These are phyloP conservation scores for Mercenaria mercenaria DNA, from an alignment of 1,140 invertebrate genomes.

Conservation along the genomic window DNA sequence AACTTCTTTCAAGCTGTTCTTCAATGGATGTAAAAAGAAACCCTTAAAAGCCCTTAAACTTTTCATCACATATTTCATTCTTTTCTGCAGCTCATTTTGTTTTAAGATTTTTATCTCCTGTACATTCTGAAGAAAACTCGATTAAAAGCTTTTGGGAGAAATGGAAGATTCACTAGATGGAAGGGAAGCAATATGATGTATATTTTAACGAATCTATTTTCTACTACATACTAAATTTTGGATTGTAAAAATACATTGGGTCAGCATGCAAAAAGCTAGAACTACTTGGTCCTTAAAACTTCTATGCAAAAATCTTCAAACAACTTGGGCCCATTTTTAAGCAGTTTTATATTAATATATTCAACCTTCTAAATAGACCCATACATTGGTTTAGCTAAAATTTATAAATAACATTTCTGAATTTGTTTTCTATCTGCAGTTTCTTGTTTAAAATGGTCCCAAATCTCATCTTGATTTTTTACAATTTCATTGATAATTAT, in stretches of 20 bases:
- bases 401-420: background rate
- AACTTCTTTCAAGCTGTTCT: no score
- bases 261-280: conserved; percentile 2
- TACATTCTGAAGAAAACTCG: no score
- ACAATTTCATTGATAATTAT: conserved; percentile 9
- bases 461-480: background rate
- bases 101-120: no score
- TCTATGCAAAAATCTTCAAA: conserved; percentile 8
- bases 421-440: background rate
- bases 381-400: background rate
- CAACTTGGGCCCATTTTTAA: conserved; percentile 19
- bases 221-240: background rate
- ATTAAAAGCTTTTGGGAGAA: no score
- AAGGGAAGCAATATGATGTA: no score
- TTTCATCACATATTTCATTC: no score
- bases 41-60: no score
- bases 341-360: conserved; percentile 3
- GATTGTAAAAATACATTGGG: background rate
- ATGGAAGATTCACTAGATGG: no score
- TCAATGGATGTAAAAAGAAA: no score
- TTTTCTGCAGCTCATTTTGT: no score
- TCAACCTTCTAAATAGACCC: background rate
- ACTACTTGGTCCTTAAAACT: conserved; percentile 24
- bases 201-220: no score
- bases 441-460: conserved; percentile 17